Evolutionary conservation across 2,888 invertebrate genomes (phyloP), one percentile per base, ranked within the genome.

Genomic region (Drosophila anceps): DNA sequence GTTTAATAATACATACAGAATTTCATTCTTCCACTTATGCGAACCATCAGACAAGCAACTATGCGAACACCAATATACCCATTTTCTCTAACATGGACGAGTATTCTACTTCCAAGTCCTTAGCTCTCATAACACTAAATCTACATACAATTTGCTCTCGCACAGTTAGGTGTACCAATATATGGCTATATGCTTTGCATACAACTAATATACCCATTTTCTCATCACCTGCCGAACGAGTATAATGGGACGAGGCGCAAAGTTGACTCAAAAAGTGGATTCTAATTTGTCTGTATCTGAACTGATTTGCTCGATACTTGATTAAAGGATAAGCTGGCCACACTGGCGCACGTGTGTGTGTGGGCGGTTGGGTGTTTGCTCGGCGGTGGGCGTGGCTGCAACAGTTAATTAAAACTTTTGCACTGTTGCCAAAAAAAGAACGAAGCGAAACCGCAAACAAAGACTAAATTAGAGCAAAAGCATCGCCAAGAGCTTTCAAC

Each of bases 371-470:
- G 43, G 0, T n/a, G n/a, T 2, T n/a, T 9, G 35, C 13, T n/a
- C 3, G 44, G 53, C 57, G 57, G 53, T 44, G 53, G 53, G 46
- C 33, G 43, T 58, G 43, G 66, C 67, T 74, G 83, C 80, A 84
- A 78, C 86, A 90, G 91, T 87, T 91, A 87, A 87, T 87, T 87
- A 87, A 87, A 87, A 87, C 72, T 90, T 87, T 85, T 90, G 74
- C 69, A 73, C 10, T 71, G 76, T 55, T 63, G 69, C 70, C n/a
- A n/a, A 76, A 24, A 74, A 74, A 76, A 87, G 73, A 80, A 65
- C 66, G 46, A 74, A 80, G 69, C 54, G 66, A 76, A 90, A 88
- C 87, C 90, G 73, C 87, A 90, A 91, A 90, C 89, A 86, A 83
- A 89, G 81, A 59, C 69, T 61, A 90, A 90, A 88, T 78, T 90